Base-by-base conservation (phyloP, 1,140 invertebrate species). In the Ceratina japonica region DNA sequence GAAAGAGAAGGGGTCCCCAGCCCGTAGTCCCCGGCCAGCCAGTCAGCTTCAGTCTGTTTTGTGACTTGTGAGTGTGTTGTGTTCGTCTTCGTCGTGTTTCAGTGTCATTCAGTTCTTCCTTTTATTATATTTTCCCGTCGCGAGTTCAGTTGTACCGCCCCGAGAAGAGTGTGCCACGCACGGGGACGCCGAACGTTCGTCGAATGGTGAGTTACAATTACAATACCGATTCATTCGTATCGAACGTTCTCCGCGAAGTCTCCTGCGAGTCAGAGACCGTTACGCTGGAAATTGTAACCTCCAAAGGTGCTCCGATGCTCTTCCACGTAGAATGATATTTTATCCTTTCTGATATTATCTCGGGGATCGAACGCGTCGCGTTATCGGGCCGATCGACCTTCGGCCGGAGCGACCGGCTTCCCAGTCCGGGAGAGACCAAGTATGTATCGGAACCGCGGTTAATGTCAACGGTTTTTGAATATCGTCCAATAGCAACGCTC, bases 41-140 rank as follows among this genome's bases (percentile, higher is more conserved):
- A 77, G 66, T 61, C 59, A 72, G 68, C 49, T 77, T 81, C 74
- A 84, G 82, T 84, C 82, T 84, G 75, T 85, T 85, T 85, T 84
- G 70, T 84, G 82, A 77, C 61, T 66, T 73, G 71, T 84, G 70
- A 70, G 77, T 84, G 83, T 84, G 56, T 81, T 71, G 82, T 85
- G 70, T 77, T 81, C 49, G 79, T 81, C 59, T 24, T 66, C 13
- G 22, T 80, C 58, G 69, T 61, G 61, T 78, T 44, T 75, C 64
- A 13, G 37, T 61, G 37, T 78, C 77, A 74, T 74, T 71, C 37
- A 20, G 37, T 79, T 79, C 15, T 63, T 52, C 64, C 49, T 64
- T 83, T 71, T 31, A 44, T 44, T 44, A 44, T 44, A 44, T 44
- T 44, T 44, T 44, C 51, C 2, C 54, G 44, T 49, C 24, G 66